Evolutionary conservation across 2,113 vertebrate genomes (phyloP), one percentile per base, ranked within the genome.

Genomic region (Aramus guarauna): DNA sequence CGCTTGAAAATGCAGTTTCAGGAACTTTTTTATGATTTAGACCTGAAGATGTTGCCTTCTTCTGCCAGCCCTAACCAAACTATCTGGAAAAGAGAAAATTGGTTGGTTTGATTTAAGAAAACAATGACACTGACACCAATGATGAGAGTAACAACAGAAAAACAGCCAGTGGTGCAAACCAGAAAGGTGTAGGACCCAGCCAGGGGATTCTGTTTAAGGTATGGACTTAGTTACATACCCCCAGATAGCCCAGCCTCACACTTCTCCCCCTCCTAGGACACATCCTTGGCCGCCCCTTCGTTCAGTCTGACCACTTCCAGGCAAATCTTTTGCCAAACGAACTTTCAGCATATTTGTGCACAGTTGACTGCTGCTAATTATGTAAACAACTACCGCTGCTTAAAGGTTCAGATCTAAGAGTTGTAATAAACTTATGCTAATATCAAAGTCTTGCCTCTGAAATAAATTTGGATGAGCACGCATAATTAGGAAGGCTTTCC

Each of bases 221-320:
- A 7, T 0, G 8, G 27, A 19, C 26, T 52, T n/a, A 8, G 20
- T 21, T 29, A 4, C 0, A 0, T 5, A 15, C 26, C 50, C 52
- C 1, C 0, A 22, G 29, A 10, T 6, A 7, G 10, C 22, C 13
- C 14, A 29, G 26, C 52, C 52, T 53, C 52, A 29, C 15, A 53
- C 26, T 9, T 53, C 52, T 29, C 52, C 26, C 52, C 16, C 52
- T 53, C 52, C 52, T 29, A 52, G 26, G 14, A 8, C 15, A 29
- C 26, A 15, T 53, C 15, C 52, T 26, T 53, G 26, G 26, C 52
- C 9, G 50, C 50, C 24, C 50, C 50, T 52, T 27, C 50, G 14
- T 52, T 52, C 50, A 6, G 5, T 6, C 34, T 14, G 3, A 27
- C 36, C 45, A 3, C 24, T 34, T 36, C 72, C 5, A 24, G 21